phyloP scores from a whole-genome alignment of 2,113 vertebrate genomes.

The rabbit (Oryctolagus cuniculus) region DNA sequence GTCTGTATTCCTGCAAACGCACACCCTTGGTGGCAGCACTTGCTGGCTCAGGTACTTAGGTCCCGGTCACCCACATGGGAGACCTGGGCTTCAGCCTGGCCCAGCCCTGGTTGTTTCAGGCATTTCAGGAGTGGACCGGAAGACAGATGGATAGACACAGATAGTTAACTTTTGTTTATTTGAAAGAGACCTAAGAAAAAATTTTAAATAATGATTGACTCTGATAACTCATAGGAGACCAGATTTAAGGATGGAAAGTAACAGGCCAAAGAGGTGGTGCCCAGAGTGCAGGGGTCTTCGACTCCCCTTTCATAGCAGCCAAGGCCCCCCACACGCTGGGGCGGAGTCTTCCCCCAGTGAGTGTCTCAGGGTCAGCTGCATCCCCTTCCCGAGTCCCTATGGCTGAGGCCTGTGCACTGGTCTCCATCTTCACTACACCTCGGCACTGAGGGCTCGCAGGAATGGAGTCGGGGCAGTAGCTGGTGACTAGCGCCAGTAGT shows the following conservation, averaged over 20 bases:
- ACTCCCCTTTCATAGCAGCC: neutral
- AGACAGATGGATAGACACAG: too few relatives aligned
- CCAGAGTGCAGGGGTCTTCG: neutral
- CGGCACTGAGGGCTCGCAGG: neutral
- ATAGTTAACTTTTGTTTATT: too few relatives aligned
- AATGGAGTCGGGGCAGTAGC: neutral
- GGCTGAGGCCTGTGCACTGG: neutral
- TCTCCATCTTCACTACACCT: neutral
- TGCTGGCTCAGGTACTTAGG: too few relatives aligned
- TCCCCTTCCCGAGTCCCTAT: neutral
- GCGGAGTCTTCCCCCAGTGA: neutral
- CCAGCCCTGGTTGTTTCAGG: too few relatives aligned
- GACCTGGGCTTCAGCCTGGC: too few relatives aligned
- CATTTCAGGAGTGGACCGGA: too few relatives aligned
- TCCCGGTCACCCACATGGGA: too few relatives aligned
- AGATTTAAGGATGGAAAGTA: neutral
- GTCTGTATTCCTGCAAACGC: too few relatives aligned
- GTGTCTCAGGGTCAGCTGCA: neutral
- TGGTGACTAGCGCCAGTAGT: neutral
- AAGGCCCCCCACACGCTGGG: fast-evolving
- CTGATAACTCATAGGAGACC: neutral
- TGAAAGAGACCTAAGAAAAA: too few relatives aligned
- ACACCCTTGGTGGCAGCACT: too few relatives aligned
- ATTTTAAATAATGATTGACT: neutral
- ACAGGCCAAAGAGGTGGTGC: neutral